A percentile compares a stretch with the other conserved stretches of the same genome.
These are phyloP conservation scores for Thera britannica DNA, from an alignment of 2,888 invertebrate species.

Conservation along the genomic window DNA sequence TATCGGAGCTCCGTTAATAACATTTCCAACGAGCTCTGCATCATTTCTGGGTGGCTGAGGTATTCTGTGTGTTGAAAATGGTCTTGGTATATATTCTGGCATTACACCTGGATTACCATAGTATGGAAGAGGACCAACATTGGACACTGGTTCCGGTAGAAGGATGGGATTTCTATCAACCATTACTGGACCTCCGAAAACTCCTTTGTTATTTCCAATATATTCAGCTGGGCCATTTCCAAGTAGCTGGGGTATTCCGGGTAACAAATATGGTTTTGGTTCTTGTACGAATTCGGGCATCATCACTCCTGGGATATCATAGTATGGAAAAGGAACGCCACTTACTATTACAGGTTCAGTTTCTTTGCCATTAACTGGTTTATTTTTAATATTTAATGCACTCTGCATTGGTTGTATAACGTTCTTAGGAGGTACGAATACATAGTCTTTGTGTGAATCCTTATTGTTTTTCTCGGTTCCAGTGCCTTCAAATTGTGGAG, in stretches of 20 bases:
- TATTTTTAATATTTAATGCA: constrained; percentile 4
- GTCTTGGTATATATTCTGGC: not conserved
- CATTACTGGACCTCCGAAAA: no score
- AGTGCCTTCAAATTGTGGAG: constrained; percentile 12
- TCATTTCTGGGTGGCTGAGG: constrained; percentile 2
- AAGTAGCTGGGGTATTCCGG: no score
- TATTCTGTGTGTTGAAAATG: not conserved
- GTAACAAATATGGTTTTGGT: no score
- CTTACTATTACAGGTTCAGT: not conserved
- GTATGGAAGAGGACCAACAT: no score
- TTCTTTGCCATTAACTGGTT: not conserved
- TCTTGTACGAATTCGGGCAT: no score
- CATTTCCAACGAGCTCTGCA: constrained; percentile 4
- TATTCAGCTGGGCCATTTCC: no score
- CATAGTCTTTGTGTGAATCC: constrained; percentile 35
- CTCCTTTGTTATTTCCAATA: no score
- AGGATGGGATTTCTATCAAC: no score
- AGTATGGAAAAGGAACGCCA: no score
- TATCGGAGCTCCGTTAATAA: constrained; percentile 7
- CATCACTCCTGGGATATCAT: no score
- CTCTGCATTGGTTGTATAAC: constrained; percentile 7
- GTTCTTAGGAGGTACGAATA: constrained; percentile 43
- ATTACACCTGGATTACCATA: not conserved
- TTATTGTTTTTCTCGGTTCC: not conserved
- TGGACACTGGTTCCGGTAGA: no score